Evolutionary conservation across 2,113 vertebrate genomes (phyloP), one percentile per base, ranked within the genome.

Genomic region (Coturnix japonica): DNA sequence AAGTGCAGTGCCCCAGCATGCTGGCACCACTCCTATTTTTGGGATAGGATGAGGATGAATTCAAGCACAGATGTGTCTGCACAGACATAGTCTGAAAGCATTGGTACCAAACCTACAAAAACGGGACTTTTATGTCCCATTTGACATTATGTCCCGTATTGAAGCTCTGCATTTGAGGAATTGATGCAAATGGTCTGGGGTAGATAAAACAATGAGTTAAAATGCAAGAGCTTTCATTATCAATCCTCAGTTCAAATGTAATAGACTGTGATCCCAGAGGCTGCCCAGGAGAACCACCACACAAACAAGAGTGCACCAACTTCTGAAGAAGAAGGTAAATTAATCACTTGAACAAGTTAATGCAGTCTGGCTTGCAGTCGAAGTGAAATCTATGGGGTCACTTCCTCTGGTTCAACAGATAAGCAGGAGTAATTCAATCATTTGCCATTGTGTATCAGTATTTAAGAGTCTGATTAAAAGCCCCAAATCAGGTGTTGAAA

Each of bases 381-480:
- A 66, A 87, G 56, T 56, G 46, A 66, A 81, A 91, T 53, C 88
- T 80, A 31, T 71, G 64, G 79, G 74, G 80, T 91, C 73, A 35
- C 46, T 61, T 81, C 79, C 57, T 71, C 64, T 44, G 79, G 26
- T 49, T 71, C 63, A 80, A 74, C 69, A 71, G 74, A 91, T 75
- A 87, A 83, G 57, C 51, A 66, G 46, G 33, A 91, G 70, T 66
- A 84, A 84, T 88, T 87, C 54, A 66, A 80, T 81, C 44, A 66
- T 49, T 71, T 84, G 51, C 79, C 63, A 56, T 17, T 33, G 69
- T 7, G 5, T 23, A 33, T 47, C 61, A 65, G 15, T 66, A 43
- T 56, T 33, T 57, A 46, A 56, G 19, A 75, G 33, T 17, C 57
- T 75, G 39, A 91, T 66, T 65, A 80, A 65, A 71, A 91, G 44